A percentile compares a stretch with the other conserved stretches of the same genome.
These are phyloP conservation scores for Rhinogobius similis DNA, from an alignment of 2,113 vertebrate species.

Conservation along the genomic window DNA sequence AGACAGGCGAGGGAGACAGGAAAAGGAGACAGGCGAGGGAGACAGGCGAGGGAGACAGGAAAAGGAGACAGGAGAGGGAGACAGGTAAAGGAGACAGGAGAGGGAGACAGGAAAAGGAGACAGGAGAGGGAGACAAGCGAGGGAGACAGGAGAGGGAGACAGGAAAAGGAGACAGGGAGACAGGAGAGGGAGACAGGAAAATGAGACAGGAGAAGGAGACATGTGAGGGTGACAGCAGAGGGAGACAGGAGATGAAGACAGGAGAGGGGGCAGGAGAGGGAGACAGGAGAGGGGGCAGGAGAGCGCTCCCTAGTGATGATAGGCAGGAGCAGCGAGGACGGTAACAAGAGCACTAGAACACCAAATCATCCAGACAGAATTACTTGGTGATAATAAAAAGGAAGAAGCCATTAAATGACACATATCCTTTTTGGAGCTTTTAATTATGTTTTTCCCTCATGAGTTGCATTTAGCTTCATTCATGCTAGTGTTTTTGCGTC, in stretches of 20 bases:
- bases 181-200: conserved; percentile 8
- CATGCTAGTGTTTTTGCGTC: no score
- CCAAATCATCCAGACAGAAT: background rate
- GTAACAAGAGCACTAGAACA: background rate
- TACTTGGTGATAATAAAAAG: background rate
- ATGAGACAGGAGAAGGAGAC: background rate
- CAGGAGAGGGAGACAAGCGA: conserved; percentile 18
- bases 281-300: conserved; percentile 12
- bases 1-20: conserved; percentile 13
- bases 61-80: conserved; percentile 9
- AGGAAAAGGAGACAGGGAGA: conserved; percentile 13
- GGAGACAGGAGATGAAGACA: conserved; percentile 21
- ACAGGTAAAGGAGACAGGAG: conserved; percentile 1
- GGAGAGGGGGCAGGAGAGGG: conserved; percentile 21
- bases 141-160: conserved; percentile 17
- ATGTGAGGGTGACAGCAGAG: no score
- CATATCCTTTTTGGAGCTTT: no score
- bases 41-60: conserved; percentile 14
- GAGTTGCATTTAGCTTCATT: no score
- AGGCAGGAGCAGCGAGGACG: conserved; percentile 4
- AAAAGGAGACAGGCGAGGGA: no score
- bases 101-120: conserved; percentile 11
- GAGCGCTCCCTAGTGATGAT: conserved; percentile 22
- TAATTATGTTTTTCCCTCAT: no score
- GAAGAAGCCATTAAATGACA: no score